Evolutionary conservation across 2,797 vertebrate species (phyloP).

Genomic region (Chiloscyllium punctatum): DNA sequence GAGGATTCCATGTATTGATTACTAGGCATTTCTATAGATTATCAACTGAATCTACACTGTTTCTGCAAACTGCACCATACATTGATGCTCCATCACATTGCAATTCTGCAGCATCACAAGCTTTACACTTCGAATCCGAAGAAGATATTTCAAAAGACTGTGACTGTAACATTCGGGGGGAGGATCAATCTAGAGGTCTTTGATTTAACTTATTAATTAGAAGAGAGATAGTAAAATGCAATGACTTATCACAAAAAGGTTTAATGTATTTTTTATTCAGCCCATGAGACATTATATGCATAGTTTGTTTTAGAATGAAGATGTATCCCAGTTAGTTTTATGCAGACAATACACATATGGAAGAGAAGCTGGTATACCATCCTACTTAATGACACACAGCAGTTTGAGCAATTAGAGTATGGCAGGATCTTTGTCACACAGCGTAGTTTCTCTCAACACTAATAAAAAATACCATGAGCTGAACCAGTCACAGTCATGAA

Average conservation of each 20-base stretch:
- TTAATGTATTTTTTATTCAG: neutral
- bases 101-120: neutral
- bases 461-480: neutral
- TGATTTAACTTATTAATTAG: neutral
- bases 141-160: neutral
- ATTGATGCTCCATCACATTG: neutral
- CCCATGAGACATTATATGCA: neutral
- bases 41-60: neutral
- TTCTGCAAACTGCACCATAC: neutral
- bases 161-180: neutral
- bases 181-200: neutral
- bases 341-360: neutral
- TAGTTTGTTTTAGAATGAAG: constrained; percentile 5
- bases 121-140: neutral
- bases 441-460: constrained; percentile 33
- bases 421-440: constrained; percentile 41
- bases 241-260: neutral
- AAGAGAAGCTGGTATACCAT: neutral
- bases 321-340: neutral
- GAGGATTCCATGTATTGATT: too few species aligned
- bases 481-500: neutral
- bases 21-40: neutral
- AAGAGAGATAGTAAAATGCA: neutral
- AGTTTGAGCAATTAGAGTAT: constrained; percentile 46
- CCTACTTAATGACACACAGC: constrained; percentile 43